Conservation (phyloP, 2,888 invertebrate genomes). For the Hypomecis punctinalis region DNA sequence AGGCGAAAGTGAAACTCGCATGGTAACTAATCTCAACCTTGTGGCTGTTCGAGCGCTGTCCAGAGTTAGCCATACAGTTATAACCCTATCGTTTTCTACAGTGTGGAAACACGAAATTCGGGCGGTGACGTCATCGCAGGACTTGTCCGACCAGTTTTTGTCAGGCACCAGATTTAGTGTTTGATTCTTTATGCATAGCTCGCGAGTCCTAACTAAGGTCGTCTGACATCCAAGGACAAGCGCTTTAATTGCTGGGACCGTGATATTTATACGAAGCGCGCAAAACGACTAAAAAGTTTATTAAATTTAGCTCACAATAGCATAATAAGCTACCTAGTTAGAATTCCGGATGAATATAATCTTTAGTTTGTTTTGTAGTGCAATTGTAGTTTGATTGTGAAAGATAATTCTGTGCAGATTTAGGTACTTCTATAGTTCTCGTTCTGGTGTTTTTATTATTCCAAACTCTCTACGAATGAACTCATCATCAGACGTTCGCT, state of each 20-base stretch:
- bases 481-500: too few species aligned
- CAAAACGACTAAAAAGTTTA: conserved; percentile 27
- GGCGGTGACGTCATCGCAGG: conserved; percentile 70
- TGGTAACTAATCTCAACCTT: conserved; percentile 51
- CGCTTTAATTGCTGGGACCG: conserved; percentile 41
- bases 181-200: conserved; percentile 83
- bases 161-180: conserved; percentile 75
- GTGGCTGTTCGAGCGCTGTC: conserved; percentile 45
- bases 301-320: conserved; percentile 19
- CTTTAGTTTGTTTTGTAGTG: background rate
- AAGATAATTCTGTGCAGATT: background rate
- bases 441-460: too few species aligned
- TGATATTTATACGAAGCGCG: conserved; percentile 37
- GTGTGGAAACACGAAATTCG: conserved; percentile 70
- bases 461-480: too few species aligned
- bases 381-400: background rate
- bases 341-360: background rate
- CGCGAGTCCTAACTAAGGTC: conserved; percentile 80
- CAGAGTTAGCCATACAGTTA: conserved; percentile 53
- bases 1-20: conserved; percentile 49
- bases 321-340: background rate
- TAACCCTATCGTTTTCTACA: conserved; percentile 63
- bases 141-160: conserved; percentile 75
- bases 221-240: conserved; percentile 56
- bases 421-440: too few species aligned